A percentile compares a stretch with the other conserved stretches of the same genome.
Evolutionary conservation across 2,888 invertebrate species (phyloP).

Genomic region (Unio delphinus): DNA sequence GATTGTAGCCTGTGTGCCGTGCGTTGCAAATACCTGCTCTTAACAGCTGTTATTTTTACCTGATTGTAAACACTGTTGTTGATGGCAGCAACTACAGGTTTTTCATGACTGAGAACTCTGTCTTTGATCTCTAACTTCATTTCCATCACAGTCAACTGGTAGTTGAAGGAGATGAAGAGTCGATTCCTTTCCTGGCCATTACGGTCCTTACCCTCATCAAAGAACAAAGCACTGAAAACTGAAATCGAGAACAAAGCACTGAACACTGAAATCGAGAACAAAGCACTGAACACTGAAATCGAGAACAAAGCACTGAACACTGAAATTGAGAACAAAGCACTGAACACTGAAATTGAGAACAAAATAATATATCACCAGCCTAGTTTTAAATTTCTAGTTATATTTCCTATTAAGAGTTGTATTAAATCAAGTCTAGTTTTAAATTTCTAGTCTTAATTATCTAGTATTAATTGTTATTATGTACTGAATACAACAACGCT

Average conservation of each 20-base stretch:
- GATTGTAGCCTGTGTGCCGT: too few relatives aligned
- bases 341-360: conserved; percentile 15
- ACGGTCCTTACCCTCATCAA: conserved; percentile 64
- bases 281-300: conserved; percentile 57
- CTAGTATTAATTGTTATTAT: too few relatives aligned
- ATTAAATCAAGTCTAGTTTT: background rate
- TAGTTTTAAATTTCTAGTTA: too few relatives aligned
- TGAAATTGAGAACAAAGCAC: background rate
- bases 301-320: background rate
- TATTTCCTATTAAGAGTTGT: too few relatives aligned
- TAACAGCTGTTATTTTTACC: conserved; percentile 38
- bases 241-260: conserved; percentile 48
- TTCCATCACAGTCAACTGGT: conserved; percentile 68
- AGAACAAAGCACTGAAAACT: conserved; percentile 66
- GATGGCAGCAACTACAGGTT: conserved; percentile 65
- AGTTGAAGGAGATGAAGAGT: conserved; percentile 70
- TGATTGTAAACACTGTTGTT: conserved; percentile 69
- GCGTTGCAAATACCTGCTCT: too few relatives aligned
- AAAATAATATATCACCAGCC: background rate
- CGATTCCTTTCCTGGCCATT: conserved; percentile 56
- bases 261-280: conserved; percentile 63
- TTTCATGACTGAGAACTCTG: conserved; percentile 69
- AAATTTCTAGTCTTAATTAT: too few relatives aligned
- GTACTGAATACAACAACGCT: too few relatives aligned
- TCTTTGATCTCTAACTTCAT: conserved; percentile 69